Evolutionary conservation across 2,888 invertebrate genomes (phyloP).

Genomic region (Fragum whitleyi): DNA sequence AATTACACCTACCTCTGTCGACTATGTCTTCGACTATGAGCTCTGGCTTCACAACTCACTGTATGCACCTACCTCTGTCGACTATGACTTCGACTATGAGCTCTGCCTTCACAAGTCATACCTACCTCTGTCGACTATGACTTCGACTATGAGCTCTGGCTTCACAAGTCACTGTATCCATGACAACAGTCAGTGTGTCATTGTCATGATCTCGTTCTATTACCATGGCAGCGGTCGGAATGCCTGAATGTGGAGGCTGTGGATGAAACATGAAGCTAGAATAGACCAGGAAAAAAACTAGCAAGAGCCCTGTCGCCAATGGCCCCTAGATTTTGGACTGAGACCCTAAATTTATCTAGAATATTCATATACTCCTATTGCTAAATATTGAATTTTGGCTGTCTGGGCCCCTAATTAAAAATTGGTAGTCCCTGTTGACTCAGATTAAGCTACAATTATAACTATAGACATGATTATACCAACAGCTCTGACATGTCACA

Average conservation of each 20-base stretch:
- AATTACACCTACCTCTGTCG: slow-evolving; percentile 19
- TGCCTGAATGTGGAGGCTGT: slow-evolving; percentile 3
- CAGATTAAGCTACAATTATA: too few relatives aligned
- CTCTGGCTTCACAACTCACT: slow-evolving; percentile 60
- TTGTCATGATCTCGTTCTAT: slow-evolving; percentile 74
- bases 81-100: slow-evolving; percentile 22
- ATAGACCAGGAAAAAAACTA: too few relatives aligned
- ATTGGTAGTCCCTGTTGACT: too few relatives aligned
- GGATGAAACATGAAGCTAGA: background rate
- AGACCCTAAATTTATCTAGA: too few relatives aligned
- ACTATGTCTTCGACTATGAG: slow-evolving; percentile 21
- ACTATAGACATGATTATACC: too few relatives aligned
- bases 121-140: slow-evolving; percentile 21
- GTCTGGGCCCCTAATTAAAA: too few relatives aligned
- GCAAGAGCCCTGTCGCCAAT: too few relatives aligned
- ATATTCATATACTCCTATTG: too few relatives aligned
- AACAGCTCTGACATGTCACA: too few relatives aligned
- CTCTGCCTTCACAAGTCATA: slow-evolving; percentile 57
- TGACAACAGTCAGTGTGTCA: slow-evolving; percentile 75
- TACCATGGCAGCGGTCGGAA: slow-evolving; percentile 71
- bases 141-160: slow-evolving; percentile 34
- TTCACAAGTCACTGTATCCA: slow-evolving; percentile 72
- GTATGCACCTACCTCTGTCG: slow-evolving; percentile 64
- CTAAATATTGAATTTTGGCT: too few relatives aligned
- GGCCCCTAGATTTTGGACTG: too few relatives aligned